Base-by-base conservation (phyloP, 2,888 invertebrate species). In the Yponomeuta evonymella region DNA sequence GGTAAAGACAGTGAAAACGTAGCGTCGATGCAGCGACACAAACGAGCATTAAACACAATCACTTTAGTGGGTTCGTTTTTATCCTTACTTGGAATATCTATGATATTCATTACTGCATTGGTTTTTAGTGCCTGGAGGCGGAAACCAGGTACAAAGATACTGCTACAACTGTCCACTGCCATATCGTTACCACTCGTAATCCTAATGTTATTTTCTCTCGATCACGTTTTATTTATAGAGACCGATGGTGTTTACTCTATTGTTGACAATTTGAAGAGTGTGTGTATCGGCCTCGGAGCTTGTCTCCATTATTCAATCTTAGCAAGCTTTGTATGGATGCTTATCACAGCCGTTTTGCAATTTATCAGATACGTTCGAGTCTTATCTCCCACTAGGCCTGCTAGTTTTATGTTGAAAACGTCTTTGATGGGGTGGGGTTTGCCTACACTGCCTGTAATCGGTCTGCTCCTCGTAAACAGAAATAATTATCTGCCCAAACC, bases 271-370 rank as follows among this genome's bases (percentile, higher is more conserved):
- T 83, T 78, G 77, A 80, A 77, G 75, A 78, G 74, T 33, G 72
- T 87, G 62, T 95, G 95, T 77, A 89, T 94, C 65, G 76, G 87
- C n/a, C 84, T 95, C 15, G 95, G 95, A 4, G 93, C 94, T 9
- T 75, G 93, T 6, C 81, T 95, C 63, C 95, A 95, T 77, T 95
- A 95, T 81, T 94, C 95, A 30, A 93, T 95, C 58, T 83, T 95
- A 67, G 93, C 94, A 2, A 93, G 95, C 73, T 96, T 96, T 77
- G 93, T 93, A 77, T 96, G 95, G 96, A 95, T 95, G 95, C 82
- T 95, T 33, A 94, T 95, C 71, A 94, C 95, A 71, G 95, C 95
- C 1, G 84, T 94, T 69, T 84, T 95, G 71, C 95, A 95, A 81
- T 95, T 95, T 80, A 92, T 95, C 71, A 90, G 94, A 69, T 95